phyloP scores from a whole-genome alignment of 2,797 vertebrate species.

The Neostethus bicornis region DNA sequence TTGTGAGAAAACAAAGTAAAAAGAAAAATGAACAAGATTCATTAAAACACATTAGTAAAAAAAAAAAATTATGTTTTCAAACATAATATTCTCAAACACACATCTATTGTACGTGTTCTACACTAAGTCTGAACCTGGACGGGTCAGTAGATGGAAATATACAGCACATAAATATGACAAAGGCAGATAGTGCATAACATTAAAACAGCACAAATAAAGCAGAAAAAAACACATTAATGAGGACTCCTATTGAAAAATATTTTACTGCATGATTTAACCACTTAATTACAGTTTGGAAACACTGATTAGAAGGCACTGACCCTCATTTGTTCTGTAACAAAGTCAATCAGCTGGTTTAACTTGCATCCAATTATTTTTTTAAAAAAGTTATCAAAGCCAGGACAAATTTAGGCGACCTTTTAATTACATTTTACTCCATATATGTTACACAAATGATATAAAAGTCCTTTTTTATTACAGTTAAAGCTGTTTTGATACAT shows the following conservation, averaged over 20 bases:
- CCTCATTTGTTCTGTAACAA: conserved; percentile 17
- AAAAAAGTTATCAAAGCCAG: not conserved
- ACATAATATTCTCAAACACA: not conserved
- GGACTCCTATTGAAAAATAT: not conserved
- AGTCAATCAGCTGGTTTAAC: conserved; percentile 1
- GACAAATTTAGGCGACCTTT: not conserved
- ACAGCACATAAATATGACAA: not conserved
- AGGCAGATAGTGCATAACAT: conserved; percentile 1
- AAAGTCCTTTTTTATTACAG: not conserved
- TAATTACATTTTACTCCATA: not conserved
- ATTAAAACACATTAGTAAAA: not conserved
- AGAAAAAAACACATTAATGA: conserved; percentile 1
- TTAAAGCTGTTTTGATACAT: conserved; percentile 16
- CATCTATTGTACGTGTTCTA: not conserved
- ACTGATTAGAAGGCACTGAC: conserved; percentile 26
- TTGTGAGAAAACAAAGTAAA: not conserved
- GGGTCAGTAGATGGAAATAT: not conserved
- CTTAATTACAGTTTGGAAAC: conserved; percentile 14
- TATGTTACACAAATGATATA: not conserved
- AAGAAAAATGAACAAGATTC: not conserved
- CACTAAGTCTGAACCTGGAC: not conserved
- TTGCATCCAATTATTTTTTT: not conserved
- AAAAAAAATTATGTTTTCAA: not conserved
- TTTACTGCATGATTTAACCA: conserved; percentile 4
- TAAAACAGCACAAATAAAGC: conserved; percentile 20